Percentiles rank a stretch among this genome's conserved stretches.
phyloP scores from a whole-genome alignment of 2,888 invertebrate genomes.

The Rotaria socialis region DNA sequence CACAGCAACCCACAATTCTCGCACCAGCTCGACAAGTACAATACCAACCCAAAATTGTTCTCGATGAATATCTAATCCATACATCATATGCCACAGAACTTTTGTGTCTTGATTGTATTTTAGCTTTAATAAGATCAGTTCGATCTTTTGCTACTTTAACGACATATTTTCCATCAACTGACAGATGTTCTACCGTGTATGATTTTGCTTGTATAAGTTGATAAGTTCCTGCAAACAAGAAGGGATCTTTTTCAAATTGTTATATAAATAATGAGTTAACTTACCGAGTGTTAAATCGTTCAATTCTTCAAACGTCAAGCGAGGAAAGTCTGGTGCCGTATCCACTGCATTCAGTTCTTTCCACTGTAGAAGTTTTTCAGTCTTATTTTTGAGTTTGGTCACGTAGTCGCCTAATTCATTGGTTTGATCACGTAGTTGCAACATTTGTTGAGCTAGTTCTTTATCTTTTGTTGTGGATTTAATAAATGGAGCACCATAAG shows the following conservation, averaged over 20 bases:
- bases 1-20: background rate
- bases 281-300: background rate
- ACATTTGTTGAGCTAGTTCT: background rate
- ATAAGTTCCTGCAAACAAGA: no score
- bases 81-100: background rate
- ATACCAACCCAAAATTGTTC: background rate
- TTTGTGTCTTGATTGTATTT: background rate
- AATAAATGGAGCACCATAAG: background rate
- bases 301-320: background rate
- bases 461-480: background rate
- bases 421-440: background rate
- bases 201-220: slow-evolving; percentile 10
- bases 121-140: background rate
- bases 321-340: background rate
- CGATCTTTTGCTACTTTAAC: background rate
- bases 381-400: background rate
- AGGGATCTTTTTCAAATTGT: no score
- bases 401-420: background rate
- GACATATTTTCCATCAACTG: background rate
- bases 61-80: background rate
- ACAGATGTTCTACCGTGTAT: background rate
- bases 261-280: no score
- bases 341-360: background rate
- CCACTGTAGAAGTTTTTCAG: background rate
- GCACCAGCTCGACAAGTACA: background rate